Evolutionary conservation across 2,888 invertebrate species (phyloP).

Genomic region (Ceriagrion tenellum): DNA sequence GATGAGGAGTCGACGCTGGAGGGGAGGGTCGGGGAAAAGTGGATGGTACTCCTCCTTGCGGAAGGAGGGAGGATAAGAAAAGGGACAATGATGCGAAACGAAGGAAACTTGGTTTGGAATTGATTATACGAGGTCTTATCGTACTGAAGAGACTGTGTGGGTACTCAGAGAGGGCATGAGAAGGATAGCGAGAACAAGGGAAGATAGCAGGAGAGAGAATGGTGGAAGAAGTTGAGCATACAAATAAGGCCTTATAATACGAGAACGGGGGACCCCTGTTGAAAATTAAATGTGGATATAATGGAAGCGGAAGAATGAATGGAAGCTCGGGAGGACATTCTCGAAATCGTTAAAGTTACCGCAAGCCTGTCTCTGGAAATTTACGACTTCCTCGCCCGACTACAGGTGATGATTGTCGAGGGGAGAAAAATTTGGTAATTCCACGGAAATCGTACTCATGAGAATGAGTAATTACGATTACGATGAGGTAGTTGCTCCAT

Average conservation of each 20-base stretch:
- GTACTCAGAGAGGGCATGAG: neutral
- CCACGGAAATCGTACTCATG: neutral
- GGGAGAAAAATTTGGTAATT: neutral
- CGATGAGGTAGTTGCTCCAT: neutral
- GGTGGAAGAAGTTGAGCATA: neutral
- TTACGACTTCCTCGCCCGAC: neutral
- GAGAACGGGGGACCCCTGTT: neutral
- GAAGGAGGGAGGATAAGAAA: neutral
- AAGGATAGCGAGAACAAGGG: neutral
- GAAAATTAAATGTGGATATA: neutral
- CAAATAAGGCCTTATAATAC: neutral
- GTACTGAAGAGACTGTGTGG: neutral
- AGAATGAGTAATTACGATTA: neutral
- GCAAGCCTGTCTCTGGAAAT: neutral
- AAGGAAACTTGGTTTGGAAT: constrained; percentile 2
- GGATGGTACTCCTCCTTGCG: neutral
- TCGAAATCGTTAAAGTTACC: no score
- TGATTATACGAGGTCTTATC: constrained; percentile 29
- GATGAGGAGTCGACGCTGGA: no score
- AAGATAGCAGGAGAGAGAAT: neutral
- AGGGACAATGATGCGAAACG: constrained; percentile 7
- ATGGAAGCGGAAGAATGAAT: neutral
- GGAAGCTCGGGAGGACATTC: neutral
- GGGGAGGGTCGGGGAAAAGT: neutral
- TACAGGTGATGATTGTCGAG: neutral